Evolutionary conservation across 2,113 vertebrate genomes (phyloP), one percentile per base, ranked within the genome.

Genomic region (Neodon shergylaensis): DNA sequence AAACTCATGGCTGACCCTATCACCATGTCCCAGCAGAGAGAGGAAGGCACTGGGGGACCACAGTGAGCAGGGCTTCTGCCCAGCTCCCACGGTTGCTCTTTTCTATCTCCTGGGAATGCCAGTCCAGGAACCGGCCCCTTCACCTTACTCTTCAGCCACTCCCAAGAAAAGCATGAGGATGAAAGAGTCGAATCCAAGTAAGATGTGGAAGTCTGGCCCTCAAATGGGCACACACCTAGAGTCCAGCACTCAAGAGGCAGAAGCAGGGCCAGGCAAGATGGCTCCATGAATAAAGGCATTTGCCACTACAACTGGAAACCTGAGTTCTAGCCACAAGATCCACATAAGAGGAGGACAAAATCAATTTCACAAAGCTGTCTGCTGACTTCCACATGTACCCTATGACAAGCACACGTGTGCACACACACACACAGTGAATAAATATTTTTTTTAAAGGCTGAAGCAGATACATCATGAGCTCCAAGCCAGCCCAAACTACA

Each of bases 81-180:
- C 1, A 19, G 44, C 6, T 58, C 79, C 36, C 42, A 1, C n/a
- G 6, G 7, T 1, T 1, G n/a, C 58, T 42, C 14, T n/a, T 14
- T 0, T 28, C 36, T 39, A 14, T 36, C 36, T 61, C 66, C 16
- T 26, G 52, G 36, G 42, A 78, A 24, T 9, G 47, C 63, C 26
- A 22, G 8, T 7, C n/a, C 28, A 12, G 8, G 36, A 9, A 4
- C 0, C 22, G 54, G 26, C 52, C 0, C 22, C 39, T 7, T 65
- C 39, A 33, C 7, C 86, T 54, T 17, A 19, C 21, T 68, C 68
- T 76, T 12, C 26, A 24, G 68, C 61, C 42, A 26, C 42, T 85
- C 7, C 5, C 47, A 54, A 95, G 86, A 33, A 82, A 54, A 84
- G 54, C 4, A 13, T 5, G 39, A 81, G 19, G 72, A 88, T 11